Percentiles rank a stretch among this genome's conserved stretches.
Conservation (phyloP, 2,888 invertebrate genomes). For the Abrostola tripartita region DNA sequence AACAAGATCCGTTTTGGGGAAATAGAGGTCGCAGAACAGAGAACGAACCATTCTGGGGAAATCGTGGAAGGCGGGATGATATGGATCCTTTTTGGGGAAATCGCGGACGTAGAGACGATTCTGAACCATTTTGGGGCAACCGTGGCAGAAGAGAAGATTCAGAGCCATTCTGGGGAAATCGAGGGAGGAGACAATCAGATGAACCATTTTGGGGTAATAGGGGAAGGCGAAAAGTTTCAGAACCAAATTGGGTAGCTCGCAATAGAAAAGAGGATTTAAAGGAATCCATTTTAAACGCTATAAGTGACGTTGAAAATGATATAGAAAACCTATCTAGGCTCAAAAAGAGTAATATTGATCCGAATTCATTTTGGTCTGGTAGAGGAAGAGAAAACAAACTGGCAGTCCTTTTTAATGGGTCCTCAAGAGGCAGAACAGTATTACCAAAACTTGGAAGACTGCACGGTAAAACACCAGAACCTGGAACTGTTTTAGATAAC, state of each 20-base stretch:
- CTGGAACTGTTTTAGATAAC: slow-evolving; percentile 74
- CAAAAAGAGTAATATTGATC: slow-evolving; percentile 55
- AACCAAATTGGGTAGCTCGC: slow-evolving; percentile 64
- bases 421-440: slow-evolving; percentile 48
- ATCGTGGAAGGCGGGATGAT: slow-evolving; percentile 72
- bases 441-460: slow-evolving; percentile 35
- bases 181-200: slow-evolving; percentile 69
- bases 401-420: slow-evolving; percentile 64
- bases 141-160: slow-evolving; percentile 64
- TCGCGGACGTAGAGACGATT: slow-evolving; percentile 73
- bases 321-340: slow-evolving; percentile 70
- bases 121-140: slow-evolving; percentile 72
- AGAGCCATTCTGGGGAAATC: slow-evolving; percentile 71
- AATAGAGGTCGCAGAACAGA: slow-evolving; percentile 67
- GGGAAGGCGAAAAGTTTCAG: slow-evolving; percentile 68
- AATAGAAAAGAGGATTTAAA: slow-evolving; percentile 67
- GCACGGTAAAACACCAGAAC: slow-evolving; percentile 58
- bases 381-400: slow-evolving; percentile 71
- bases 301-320: slow-evolving; percentile 68
- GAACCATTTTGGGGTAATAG: slow-evolving; percentile 85
- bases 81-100: slow-evolving; percentile 84
- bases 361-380: slow-evolving; percentile 68
- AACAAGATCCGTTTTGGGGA: slow-evolving; percentile 72
- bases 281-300: slow-evolving; percentile 67
- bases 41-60: slow-evolving; percentile 72